phyloP scores from a whole-genome alignment of 2,113 vertebrate species.

The Crotalus viridis region DNA sequence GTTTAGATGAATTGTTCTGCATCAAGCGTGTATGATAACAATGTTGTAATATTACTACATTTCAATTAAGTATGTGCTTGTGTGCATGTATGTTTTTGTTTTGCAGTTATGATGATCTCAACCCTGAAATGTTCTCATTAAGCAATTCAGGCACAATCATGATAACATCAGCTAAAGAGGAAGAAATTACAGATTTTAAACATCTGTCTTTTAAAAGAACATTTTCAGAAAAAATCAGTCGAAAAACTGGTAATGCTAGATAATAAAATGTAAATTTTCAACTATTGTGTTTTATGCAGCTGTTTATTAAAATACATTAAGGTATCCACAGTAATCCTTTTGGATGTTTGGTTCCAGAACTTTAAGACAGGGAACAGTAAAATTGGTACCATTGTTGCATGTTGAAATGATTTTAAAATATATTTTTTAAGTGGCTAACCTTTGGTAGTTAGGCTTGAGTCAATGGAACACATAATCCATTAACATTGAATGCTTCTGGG shows the following conservation, averaged over 20 bases:
- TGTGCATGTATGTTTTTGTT: constrained; percentile 25
- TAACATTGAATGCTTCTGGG: background rate
- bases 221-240: background rate
- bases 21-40: background rate
- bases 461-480: background rate
- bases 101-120: constrained; percentile 80
- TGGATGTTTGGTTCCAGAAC: background rate
- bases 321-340: background rate
- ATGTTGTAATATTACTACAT: background rate
- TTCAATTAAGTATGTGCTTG: background rate
- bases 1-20: background rate
- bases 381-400: background rate
- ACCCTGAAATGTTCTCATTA: constrained; percentile 81
- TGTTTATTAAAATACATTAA: background rate
- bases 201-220: background rate
- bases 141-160: constrained; percentile 80
- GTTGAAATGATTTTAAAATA: background rate
- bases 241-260: constrained; percentile 36
- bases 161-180: constrained; percentile 35
- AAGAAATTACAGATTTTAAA: background rate
- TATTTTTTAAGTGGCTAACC: background rate
- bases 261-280: background rate
- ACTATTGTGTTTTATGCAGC: background rate
- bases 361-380: background rate
- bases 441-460: background rate